Base-by-base conservation (phyloP, 2,797 vertebrate species). In the Centropyge bicolor region DNA sequence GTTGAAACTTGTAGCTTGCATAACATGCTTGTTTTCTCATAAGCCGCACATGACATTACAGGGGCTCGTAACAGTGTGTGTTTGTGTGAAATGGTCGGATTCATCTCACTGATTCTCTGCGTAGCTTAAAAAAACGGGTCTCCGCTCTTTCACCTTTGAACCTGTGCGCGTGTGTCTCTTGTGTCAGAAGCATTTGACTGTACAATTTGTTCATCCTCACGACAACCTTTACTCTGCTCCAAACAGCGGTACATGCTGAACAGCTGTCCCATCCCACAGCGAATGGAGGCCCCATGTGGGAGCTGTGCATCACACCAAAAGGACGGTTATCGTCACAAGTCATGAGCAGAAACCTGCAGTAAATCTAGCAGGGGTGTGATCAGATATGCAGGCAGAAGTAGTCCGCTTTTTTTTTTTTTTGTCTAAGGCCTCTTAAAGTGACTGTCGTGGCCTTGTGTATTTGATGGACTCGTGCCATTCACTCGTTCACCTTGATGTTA, bases 91-190 rank as follows among this genome's bases (percentile, higher is more conserved):
- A 41, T 43, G 56, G 10, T 40, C 61, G 40, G 10, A 40, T 76
- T 74, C 24, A 61, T 27, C 19, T 43, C 20, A 16, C 48, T 20
- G 24, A 41, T 54, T 72, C 6, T 66, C 46, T 40, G 31, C 20
- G 6, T 43, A 64, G 59, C 48, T 31, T 31, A 31, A 66, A 52
- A 62, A 1, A 16, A 74, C 22, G 5, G 5, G 2, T 64, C 22
- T 4, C 49, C 45, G 76, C 36, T 49, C 52, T 74, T 67, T 86
- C 60, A 91, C 85, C 88, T 89, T 88, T 88, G 83, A 82, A 76
- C 79, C 2, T 0, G 0, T 59, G 12, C 52, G 19, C 60, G 20
- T 57, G 52, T 41, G 17, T 49, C 16, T 52, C 40, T 70, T 67
- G 59, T 75, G 60, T 66, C 68, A 3, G 31, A 62, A n/a, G 56